A percentile compares a stretch with the other conserved stretches of the same genome.
Conservation (phyloP, 2,888 invertebrate genomes). For the Zhuqinia jingwanae region DNA sequence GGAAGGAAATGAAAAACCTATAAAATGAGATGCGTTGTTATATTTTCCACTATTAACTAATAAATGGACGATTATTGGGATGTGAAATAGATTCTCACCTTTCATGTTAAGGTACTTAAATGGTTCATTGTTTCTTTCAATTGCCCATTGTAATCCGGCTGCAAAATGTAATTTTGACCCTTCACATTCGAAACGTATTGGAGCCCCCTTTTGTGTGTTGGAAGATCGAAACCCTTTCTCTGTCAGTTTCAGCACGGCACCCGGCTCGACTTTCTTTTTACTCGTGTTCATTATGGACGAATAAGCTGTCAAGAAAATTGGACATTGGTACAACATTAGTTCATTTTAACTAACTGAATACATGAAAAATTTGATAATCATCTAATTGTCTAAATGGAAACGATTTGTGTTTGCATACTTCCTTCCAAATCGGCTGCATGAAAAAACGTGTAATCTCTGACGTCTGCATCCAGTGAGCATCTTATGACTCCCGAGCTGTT, state of each 20-base stretch:
- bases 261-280: slow-evolving; percentile 39
- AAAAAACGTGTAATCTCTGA: slow-evolving; percentile 56
- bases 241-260: slow-evolving; percentile 23
- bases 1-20: slow-evolving; percentile 2
- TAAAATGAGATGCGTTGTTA: not conserved
- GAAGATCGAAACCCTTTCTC: not conserved
- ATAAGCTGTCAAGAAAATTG: slow-evolving; percentile 32
- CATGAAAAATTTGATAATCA: not conserved
- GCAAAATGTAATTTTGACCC: slow-evolving; percentile 66
- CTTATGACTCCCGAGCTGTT: slow-evolving; percentile 59
- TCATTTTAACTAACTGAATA: not conserved
- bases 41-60: no score
- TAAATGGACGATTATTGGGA: no score
- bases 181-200: slow-evolving; percentile 62
- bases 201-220: not conserved
- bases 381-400: not conserved
- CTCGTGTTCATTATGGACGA: slow-evolving; percentile 33
- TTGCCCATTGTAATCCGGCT: slow-evolving; percentile 68
- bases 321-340: no score
- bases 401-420: not conserved
- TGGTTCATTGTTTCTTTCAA: slow-evolving; percentile 43
- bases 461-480: slow-evolving; percentile 52
- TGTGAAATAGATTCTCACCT: no score
- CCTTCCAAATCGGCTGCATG: slow-evolving; percentile 6
- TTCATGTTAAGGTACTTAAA: slow-evolving; percentile 56